These are phyloP conservation scores for Poeciliopsis paucimaculata DNA, from an alignment of 2,797 vertebrate genomes.

Conservation along the genomic window DNA sequence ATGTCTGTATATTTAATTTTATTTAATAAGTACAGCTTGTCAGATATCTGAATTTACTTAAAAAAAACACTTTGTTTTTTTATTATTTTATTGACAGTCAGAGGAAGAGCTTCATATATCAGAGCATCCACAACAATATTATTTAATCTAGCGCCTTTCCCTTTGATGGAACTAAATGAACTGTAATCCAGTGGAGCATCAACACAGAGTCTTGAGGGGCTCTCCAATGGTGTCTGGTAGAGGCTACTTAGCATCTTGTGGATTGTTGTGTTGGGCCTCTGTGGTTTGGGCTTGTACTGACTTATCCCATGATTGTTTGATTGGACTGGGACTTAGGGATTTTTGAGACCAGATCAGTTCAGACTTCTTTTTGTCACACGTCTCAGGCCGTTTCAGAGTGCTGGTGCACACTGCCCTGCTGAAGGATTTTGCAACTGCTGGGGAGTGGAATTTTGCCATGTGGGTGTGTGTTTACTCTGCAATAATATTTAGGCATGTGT, in stretches of 20 bases:
- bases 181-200: not conserved
- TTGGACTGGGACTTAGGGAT: not conserved
- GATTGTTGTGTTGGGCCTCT: not conserved
- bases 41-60: not conserved
- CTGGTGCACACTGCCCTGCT: not conserved
- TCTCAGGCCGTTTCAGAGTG: not conserved
- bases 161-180: not conserved
- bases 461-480: not conserved
- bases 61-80: not conserved
- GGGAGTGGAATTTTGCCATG: not conserved
- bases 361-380: not conserved
- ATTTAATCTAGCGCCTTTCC: not conserved
- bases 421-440: not conserved
- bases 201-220: not conserved
- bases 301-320: constrained; percentile 1
- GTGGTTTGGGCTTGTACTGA: not conserved
- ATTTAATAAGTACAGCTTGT: not conserved
- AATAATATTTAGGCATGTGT: not conserved
- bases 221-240: not conserved
- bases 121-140: not conserved
- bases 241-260: not conserved
- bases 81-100: not conserved
- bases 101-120: not conserved
- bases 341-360: not conserved
- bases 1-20: not conserved